These are phyloP conservation scores for Acanthoscelides obtectus DNA, from an alignment of 2,888 invertebrate genomes.

Conservation along the genomic window DNA sequence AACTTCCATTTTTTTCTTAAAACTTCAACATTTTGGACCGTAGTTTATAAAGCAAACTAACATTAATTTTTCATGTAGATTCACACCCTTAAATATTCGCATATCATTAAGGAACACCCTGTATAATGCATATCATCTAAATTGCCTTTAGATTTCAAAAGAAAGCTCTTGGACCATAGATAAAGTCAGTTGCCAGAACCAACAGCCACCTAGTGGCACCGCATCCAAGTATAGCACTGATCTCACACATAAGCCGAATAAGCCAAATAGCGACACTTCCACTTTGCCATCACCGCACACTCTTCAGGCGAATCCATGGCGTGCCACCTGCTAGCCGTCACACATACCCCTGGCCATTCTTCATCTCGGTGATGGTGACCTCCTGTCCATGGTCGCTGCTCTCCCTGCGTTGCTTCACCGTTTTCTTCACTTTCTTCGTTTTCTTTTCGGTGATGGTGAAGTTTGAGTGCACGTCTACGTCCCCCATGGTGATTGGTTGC, in stretches of 20 bases:
- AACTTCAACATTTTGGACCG: too few species aligned
- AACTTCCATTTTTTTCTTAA: too few species aligned
- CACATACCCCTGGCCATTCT: constrained; percentile 80
- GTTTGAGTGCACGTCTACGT: constrained; percentile 85
- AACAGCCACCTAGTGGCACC: background rate
- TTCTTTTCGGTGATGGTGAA: constrained; percentile 79
- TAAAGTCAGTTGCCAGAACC: too few species aligned
- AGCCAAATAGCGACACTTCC: constrained; percentile 17
- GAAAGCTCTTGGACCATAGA: too few species aligned
- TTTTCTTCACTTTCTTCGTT: constrained; percentile 88
- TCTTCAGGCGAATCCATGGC: background rate
- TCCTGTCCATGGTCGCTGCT: constrained; percentile 66
- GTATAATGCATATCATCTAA: too few species aligned
- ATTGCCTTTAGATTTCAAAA: too few species aligned
- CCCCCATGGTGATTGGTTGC: constrained; percentile 63
- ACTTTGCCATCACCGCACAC: constrained; percentile 17
- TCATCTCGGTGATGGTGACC: constrained; percentile 76
- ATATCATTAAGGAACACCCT: too few species aligned
- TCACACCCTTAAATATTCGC: too few species aligned
- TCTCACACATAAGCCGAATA: background rate
- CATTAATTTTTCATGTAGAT: too few species aligned
- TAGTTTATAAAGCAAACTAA: too few species aligned
- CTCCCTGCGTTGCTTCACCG: constrained; percentile 77
- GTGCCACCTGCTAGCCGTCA: constrained; percentile 22
- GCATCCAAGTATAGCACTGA: background rate